Evolutionary conservation across 2,888 invertebrate genomes (phyloP).

Genomic region (Drosophila subsilvestris): DNA sequence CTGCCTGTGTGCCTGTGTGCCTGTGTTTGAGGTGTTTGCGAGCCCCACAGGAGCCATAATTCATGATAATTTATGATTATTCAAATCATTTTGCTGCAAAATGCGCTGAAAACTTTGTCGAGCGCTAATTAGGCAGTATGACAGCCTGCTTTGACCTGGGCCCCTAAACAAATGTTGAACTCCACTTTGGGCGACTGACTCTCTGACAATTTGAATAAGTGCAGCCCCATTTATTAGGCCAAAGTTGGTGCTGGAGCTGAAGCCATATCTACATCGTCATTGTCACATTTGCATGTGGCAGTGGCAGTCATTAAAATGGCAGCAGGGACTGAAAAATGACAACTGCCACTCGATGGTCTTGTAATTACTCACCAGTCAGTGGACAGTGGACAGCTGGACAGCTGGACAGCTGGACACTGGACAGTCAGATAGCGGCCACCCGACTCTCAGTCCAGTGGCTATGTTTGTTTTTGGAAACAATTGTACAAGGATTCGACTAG

Average conservation of each 20-base stretch:
- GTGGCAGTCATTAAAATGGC: slow-evolving; percentile 63
- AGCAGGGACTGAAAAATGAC: slow-evolving; percentile 67
- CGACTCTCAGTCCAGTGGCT: slow-evolving; percentile 8
- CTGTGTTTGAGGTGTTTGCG: slow-evolving; percentile 18
- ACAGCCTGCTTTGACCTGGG: slow-evolving; percentile 56
- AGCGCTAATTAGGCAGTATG: slow-evolving; percentile 65
- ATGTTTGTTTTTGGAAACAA: slow-evolving; percentile 45
- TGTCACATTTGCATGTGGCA: slow-evolving; percentile 69
- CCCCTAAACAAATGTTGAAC: slow-evolving; percentile 41
- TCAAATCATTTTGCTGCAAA: slow-evolving; percentile 60
- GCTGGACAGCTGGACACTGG: neutral
- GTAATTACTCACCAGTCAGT: slow-evolving; percentile 61
- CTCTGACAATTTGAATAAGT: slow-evolving; percentile 55
- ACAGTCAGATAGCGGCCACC: neutral
- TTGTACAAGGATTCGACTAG: slow-evolving; percentile 3
- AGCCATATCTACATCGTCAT: slow-evolving; percentile 47
- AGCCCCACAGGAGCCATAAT: slow-evolving; percentile 59
- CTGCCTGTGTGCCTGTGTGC: slow-evolving; percentile 18
- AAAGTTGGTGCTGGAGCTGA: slow-evolving; percentile 12
- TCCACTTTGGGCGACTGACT: too few species aligned
- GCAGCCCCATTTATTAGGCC: slow-evolving; percentile 68
- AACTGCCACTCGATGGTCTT: slow-evolving; percentile 61
- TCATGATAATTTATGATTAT: slow-evolving; percentile 75
- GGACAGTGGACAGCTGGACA: slow-evolving; percentile 1
- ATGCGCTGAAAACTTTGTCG: slow-evolving; percentile 38